Evolutionary conservation across 2,797 vertebrate genomes (phyloP).

Genomic region (Argentina silus): DNA sequence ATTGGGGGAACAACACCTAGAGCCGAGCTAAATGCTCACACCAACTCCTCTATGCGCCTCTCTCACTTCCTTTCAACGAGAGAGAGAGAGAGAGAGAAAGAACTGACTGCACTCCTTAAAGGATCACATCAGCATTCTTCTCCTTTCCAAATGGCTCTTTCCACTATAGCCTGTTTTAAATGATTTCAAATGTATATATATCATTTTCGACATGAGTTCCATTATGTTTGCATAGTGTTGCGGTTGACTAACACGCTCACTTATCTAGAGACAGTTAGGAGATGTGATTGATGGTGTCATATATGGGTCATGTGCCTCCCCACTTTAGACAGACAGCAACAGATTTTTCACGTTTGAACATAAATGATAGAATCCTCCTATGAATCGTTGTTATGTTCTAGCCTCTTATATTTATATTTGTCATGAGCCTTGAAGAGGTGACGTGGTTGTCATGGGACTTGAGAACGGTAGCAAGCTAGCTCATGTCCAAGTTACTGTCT

Average conservation of each 20-base stretch:
- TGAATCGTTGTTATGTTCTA: too few species aligned
- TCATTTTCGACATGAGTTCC: neutral
- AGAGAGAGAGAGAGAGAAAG: neutral
- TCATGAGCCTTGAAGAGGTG: too few species aligned
- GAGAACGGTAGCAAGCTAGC: too few species aligned
- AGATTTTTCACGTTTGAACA: too few species aligned
- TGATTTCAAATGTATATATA: neutral
- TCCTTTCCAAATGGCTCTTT: neutral
- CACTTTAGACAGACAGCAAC: too few species aligned
- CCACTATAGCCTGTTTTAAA: neutral
- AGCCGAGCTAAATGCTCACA: constrained; percentile 2
- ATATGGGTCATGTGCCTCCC: neutral
- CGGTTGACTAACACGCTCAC: too few species aligned
- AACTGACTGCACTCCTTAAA: neutral
- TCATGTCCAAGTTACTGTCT: too few species aligned
- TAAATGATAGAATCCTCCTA: too few species aligned
- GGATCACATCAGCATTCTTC: neutral
- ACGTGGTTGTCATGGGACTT: too few species aligned
- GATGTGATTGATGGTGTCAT: neutral
- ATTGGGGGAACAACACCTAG: constrained; percentile 4
- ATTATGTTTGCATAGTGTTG: too few species aligned
- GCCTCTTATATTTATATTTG: too few species aligned
- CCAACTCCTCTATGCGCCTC: neutral
- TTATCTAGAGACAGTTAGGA: neutral
- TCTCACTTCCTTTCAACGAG: too few species aligned